phyloP scores from a whole-genome alignment of 2,888 invertebrate genomes.

The Drosophila mimetica region DNA sequence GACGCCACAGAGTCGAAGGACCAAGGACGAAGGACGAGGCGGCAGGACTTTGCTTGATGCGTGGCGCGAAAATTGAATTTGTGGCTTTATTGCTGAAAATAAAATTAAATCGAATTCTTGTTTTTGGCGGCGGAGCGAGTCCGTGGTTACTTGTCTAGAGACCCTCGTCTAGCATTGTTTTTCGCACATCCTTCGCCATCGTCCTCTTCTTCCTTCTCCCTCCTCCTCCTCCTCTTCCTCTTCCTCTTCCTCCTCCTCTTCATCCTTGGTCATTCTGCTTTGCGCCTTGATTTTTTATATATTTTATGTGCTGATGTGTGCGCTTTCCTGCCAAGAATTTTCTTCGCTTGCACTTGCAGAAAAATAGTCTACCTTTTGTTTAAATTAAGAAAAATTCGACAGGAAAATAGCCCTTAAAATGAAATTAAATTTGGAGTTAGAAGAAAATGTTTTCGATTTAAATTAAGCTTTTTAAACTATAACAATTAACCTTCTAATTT shows the following conservation, averaged over 20 bases:
- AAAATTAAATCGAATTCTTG: constrained; percentile 81
- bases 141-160: background rate
- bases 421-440: no score
- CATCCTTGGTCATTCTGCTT: constrained; percentile 35
- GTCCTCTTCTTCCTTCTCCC: constrained; percentile 1
- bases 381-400: background rate
- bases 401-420: no score
- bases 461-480: no score
- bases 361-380: background rate
- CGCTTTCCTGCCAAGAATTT: constrained; percentile 45
- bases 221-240: constrained; percentile 1
- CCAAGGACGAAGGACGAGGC: background rate
- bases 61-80: constrained; percentile 79
- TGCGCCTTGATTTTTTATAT: constrained; percentile 58
- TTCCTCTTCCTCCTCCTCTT: constrained; percentile 6
- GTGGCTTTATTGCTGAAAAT: constrained; percentile 81
- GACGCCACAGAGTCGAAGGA: constrained; percentile 8
- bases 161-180: constrained; percentile 37
- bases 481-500: no score
- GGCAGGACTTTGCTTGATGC: constrained; percentile 54
- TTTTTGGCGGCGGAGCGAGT: constrained; percentile 16
- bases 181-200: constrained; percentile 15
- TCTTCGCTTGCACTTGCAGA: background rate
- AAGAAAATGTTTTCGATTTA: no score
- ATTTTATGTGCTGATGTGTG: constrained; percentile 76